Evolutionary conservation across 2,888 invertebrate species (phyloP).

Genomic region (Drosophila affinis): DNA sequence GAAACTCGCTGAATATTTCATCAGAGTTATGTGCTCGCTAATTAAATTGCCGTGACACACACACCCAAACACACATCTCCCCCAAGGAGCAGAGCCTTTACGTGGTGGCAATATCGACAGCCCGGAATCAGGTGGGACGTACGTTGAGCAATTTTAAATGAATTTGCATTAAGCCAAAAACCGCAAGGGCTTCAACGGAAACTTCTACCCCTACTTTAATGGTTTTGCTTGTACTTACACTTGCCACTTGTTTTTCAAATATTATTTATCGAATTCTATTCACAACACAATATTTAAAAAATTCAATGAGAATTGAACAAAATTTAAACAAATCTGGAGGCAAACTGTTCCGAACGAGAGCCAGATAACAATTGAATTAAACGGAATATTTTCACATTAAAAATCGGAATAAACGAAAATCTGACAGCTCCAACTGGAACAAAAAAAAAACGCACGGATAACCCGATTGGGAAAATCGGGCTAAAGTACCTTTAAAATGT

Average conservation of each 20-base stretch:
- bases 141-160: constrained; percentile 66
- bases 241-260: constrained; percentile 28
- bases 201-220: constrained; percentile 31
- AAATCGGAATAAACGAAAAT: constrained; percentile 36
- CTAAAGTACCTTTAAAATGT: neutral
- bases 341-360: constrained; percentile 57
- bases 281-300: neutral
- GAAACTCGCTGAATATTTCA: constrained; percentile 77
- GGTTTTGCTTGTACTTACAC: constrained; percentile 56
- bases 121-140: constrained; percentile 22
- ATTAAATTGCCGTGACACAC: constrained; percentile 74
- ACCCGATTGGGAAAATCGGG: constrained; percentile 15
- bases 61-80: constrained; percentile 9
- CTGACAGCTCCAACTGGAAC: constrained; percentile 42
- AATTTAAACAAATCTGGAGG: constrained; percentile 53
- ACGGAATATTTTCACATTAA: constrained; percentile 46
- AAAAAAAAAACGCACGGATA: constrained; percentile 29
- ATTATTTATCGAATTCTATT: neutral
- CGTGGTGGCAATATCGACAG: constrained; percentile 59
- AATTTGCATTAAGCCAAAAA: constrained; percentile 72
- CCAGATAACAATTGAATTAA: constrained; percentile 59
- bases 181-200: constrained; percentile 36
- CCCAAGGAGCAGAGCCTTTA: constrained; percentile 9
- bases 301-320: too few species aligned
- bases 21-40: constrained; percentile 75